Evolutionary conservation across 2,113 vertebrate genomes (phyloP).

Genomic region (Microcebus tavaratra): DNA sequence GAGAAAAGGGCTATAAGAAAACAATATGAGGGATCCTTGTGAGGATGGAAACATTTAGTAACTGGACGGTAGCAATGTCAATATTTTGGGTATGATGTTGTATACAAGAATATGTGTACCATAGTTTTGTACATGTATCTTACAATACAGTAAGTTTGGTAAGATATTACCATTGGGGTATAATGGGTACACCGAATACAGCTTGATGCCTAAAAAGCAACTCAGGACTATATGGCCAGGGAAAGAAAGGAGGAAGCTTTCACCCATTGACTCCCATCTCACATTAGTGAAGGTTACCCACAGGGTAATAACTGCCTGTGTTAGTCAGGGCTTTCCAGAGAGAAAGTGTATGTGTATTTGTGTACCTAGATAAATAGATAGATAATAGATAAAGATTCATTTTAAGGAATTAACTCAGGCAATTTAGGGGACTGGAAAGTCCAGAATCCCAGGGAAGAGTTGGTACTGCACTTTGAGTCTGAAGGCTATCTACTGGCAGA

Average conservation of each 20-base stretch:
- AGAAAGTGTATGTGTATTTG: not conserved
- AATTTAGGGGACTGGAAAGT: not conserved
- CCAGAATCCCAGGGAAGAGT: not conserved
- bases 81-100: not conserved
- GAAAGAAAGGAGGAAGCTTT: not conserved
- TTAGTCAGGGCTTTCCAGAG: not conserved
- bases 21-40: rapidly evolving
- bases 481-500: not conserved
- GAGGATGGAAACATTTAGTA: not conserved
- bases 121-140: no score
- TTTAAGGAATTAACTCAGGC: not conserved
- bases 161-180: no score
- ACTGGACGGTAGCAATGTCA: not conserved
- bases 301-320: not conserved
- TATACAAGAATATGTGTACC: no score
- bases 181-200: not conserved
- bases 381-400: not conserved
- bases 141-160: not conserved
- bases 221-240: not conserved
- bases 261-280: not conserved
- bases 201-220: not conserved
- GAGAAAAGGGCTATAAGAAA: not conserved
- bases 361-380: not conserved
- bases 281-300: not conserved
- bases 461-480: not conserved